Base-by-base conservation (phyloP, 2,797 vertebrate species). In the Aeoliscus strigatus region DNA sequence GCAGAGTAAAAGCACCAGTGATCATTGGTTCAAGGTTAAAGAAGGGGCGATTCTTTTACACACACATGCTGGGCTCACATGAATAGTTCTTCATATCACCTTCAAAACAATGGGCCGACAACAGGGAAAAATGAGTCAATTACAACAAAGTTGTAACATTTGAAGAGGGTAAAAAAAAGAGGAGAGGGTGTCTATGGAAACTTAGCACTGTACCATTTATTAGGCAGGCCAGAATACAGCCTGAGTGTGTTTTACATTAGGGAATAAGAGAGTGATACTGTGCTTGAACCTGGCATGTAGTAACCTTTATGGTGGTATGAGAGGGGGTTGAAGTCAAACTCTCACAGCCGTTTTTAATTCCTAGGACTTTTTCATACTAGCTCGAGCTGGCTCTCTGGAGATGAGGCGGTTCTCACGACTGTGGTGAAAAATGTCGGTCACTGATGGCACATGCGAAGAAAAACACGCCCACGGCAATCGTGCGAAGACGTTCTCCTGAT, bases 251-350 rank as follows among this genome's bases (percentile, higher is more conserved):
- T 86, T 86, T 65, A 77, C 73, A 86, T 86, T 83, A 86, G 60
- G 60, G 59, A 70, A 73, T 67, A 63, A 80, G 75, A 62, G 82
- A 77, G 69, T 82, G 82, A 83, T 74, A 83, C 78, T 86, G 66
- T 66, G 81, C 77, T 79, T 86, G 78, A 86, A 83, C 82, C 62
- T 83, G 74, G 75, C 78, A 78, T 78, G 81, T 79, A 80, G 74
- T 78, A 85, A 86, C 80, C 76, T 85, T 85, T 86, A 85, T 74
- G 71, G 66, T 61, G 67, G 73, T 79, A 73, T 56, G 73, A 72
- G 66, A 85, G 74, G 73, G 56, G 55, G 69, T 54, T 67, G 69
- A 70, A 80, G 80, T 80, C 71, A 82, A 81, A 77, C 75, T 76
- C 66, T 59, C 73, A 79, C 80, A 86, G 84, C 71, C 74, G 77